Conservation (phyloP, 2,113 vertebrate species). For the Steatornis caripensis region DNA sequence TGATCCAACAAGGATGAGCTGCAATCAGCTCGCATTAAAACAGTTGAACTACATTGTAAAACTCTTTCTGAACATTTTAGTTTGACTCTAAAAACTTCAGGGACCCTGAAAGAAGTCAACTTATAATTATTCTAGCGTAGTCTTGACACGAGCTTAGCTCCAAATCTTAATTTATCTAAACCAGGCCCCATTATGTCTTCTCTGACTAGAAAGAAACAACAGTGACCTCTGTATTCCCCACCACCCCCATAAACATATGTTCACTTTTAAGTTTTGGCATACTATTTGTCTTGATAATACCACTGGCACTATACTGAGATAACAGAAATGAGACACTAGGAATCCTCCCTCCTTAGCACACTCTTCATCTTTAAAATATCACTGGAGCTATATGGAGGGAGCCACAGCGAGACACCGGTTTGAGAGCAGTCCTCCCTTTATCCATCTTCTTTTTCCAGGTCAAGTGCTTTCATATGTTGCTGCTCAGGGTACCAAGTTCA, state of each 20-base stretch:
- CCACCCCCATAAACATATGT: slow-evolving; percentile 47
- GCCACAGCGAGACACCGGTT: fast-evolving
- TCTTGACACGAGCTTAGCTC: slow-evolving; percentile 23
- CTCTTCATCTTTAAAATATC: not conserved
- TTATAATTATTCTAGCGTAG: slow-evolving; percentile 19
- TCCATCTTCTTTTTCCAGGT: not conserved
- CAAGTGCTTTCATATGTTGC: not conserved
- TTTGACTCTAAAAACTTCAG: slow-evolving; percentile 17
- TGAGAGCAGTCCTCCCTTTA: not conserved
- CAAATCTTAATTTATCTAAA: slow-evolving; percentile 57
- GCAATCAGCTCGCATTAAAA: not conserved
- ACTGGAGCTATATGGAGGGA: fast-evolving
- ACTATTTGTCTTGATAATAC: slow-evolving; percentile 56
- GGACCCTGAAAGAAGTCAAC: slow-evolving; percentile 35
- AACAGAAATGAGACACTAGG: not conserved
- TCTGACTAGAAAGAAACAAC: slow-evolving; percentile 43
- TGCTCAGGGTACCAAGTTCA: not conserved
- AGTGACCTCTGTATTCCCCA: slow-evolving; percentile 43
- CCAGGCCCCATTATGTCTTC: slow-evolving; percentile 42
- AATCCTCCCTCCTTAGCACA: slow-evolving; percentile 17
- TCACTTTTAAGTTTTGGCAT: slow-evolving; percentile 54
- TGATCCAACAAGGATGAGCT: not conserved
- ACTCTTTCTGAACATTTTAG: slow-evolving; percentile 35
- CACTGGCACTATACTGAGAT: slow-evolving; percentile 13
- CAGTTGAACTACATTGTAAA: not conserved